Evolutionary conservation across 2,888 invertebrate species (phyloP), one percentile per base, ranked within the genome.

Genomic region (Drosophila crucigera): DNA sequence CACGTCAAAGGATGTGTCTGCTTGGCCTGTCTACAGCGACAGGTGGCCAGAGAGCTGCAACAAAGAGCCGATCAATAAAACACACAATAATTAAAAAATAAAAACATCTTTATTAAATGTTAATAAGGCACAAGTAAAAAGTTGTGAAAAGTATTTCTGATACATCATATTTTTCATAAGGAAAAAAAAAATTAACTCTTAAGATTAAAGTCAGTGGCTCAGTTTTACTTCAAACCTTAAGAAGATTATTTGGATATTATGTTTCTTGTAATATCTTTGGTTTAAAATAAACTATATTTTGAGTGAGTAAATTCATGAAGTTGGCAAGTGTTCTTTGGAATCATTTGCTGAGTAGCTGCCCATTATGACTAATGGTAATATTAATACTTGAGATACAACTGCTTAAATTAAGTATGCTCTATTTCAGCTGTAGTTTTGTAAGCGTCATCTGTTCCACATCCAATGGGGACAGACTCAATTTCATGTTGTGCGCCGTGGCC

Each of bases 1-100:
- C 82, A 89, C 30, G 64, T 68, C 22, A 73, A 67, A 14, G 82
- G 67, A 14, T 84, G 84, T 30, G 84, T 73, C 7, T 86, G 89
- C 7, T 47, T 81, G 3, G 66, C 58, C 58, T 84, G 87, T 9
- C 62, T 84, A n/a, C 89, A 89, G 49, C 86, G 76, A 3, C 76
- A 80, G 52, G n/a, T 78, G 14, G 35, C 69, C 25, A 59, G 58
- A 33, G 81, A 89, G 19, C 7, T 76, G 7, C 66, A 80, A 11
- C 63, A 47, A 5, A 73, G 59, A 68, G 55, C 22, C 31, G 47
- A 55, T 31, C 28, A 64, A 28, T 64, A 55, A 64, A 33, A n/a
- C 19, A 28, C 22, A 25, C 14, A 47, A 43, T 14, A 58, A 10
- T 22, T 19, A 19, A 0, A 28, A 11, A 37, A 35, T 35, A 53